Evolutionary conservation across 1,140 invertebrate species (phyloP).

Genomic region (Nautilus pompilius): DNA sequence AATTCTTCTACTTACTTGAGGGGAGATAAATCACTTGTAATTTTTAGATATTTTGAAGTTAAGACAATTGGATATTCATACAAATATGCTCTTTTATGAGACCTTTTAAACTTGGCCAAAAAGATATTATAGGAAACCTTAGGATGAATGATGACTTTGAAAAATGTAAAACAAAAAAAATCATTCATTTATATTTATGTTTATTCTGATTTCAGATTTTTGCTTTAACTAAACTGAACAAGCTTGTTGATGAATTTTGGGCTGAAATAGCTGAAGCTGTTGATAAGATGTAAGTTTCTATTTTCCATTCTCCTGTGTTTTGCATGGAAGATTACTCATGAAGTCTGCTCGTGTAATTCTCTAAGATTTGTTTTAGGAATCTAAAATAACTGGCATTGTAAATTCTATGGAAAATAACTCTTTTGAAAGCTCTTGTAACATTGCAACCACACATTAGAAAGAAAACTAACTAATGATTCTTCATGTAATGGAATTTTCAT

Average conservation of each 20-base stretch:
- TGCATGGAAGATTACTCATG: too few species aligned
- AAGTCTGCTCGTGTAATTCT: too few species aligned
- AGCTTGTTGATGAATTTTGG: slow-evolving; percentile 97
- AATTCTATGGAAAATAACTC: too few species aligned
- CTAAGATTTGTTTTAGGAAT: too few species aligned
- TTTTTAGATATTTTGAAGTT: neutral
- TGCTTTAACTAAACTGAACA: slow-evolving; percentile 83
- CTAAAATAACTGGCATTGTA: too few species aligned
- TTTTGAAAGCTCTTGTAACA: too few species aligned
- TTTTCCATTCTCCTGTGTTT: too few species aligned
- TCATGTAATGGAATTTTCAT: too few species aligned
- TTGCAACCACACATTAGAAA: too few species aligned
- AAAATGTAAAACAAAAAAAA: neutral
- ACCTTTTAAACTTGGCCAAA: neutral
- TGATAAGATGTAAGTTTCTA: slow-evolving; percentile 82
- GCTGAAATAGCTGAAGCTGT: slow-evolving; percentile 97
- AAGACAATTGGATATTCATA: neutral
- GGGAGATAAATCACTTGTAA: too few species aligned
- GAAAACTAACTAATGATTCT: too few species aligned
- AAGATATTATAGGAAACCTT: neutral
- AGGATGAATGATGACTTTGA: neutral
- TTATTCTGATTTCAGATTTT: slow-evolving; percentile 59
- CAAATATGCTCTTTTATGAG: neutral
- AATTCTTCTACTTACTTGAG: too few species aligned
- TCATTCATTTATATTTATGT: slow-evolving; percentile 1